Conservation (phyloP, 2,888 invertebrate species). For the Acleris holmiana region DNA sequence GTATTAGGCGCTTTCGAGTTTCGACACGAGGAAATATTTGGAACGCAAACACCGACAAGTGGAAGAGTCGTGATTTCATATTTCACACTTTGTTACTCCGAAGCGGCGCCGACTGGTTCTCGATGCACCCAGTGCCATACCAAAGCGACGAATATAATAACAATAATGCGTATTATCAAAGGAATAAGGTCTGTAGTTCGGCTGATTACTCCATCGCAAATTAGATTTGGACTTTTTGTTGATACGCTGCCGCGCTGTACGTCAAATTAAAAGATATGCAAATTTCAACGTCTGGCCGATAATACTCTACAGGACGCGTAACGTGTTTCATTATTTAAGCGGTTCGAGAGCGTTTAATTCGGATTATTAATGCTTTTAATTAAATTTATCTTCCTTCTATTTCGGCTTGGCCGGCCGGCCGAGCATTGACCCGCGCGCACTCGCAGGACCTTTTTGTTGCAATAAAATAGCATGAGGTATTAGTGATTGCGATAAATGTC, state of each 20-base stretch:
- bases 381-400: constrained; percentile 75
- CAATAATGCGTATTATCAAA: constrained; percentile 19
- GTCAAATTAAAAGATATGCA: constrained; percentile 78
- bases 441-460: constrained; percentile 46
- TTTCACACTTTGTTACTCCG: constrained; percentile 81
- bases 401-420: constrained; percentile 62
- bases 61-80: constrained; percentile 83
- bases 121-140: constrained; percentile 58
- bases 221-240: constrained; percentile 36
- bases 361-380: constrained; percentile 78
- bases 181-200: constrained; percentile 31
- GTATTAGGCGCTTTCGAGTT: constrained; percentile 64
- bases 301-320: constrained; percentile 56
- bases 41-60: constrained; percentile 79
- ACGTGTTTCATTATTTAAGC: constrained; percentile 66
- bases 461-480: constrained; percentile 44
- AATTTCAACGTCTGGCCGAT: constrained; percentile 64
- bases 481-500: constrained; percentile 47
- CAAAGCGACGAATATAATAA: constrained; percentile 13
- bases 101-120: constrained; percentile 74
- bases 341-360: constrained; percentile 68
- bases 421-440: constrained; percentile 63
- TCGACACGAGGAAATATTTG: constrained; percentile 78
- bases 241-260: constrained; percentile 56
- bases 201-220: constrained; percentile 36